Conservation (phyloP, 2,888 invertebrate species). For the Bellardia bayeri region DNA sequence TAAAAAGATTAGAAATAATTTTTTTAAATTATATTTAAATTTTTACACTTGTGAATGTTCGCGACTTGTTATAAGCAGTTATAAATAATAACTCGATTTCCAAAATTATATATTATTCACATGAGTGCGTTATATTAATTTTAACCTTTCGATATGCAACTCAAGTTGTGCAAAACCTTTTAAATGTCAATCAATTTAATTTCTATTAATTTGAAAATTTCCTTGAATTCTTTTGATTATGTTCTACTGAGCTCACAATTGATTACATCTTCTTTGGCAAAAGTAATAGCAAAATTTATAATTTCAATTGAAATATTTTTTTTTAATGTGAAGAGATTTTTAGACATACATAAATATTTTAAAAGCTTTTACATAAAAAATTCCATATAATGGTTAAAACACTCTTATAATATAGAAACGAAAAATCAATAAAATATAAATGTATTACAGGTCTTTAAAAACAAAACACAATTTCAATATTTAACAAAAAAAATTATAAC, state of each 20-base stretch:
- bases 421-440: background rate
- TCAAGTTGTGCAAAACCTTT: background rate
- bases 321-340: background rate
- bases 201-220: conserved; percentile 25
- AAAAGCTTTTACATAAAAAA: conserved; percentile 9
- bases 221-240: background rate
- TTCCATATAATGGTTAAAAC: background rate
- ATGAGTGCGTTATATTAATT: background rate
- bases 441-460: background rate
- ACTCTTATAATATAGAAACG: no score
- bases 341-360: background rate
- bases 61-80: no score
- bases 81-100: no score
- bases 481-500: background rate
- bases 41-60: no score
- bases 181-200: background rate
- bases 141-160: background rate
- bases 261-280: conserved; percentile 30
- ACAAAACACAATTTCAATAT: background rate
- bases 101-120: background rate
- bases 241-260: conserved; percentile 23
- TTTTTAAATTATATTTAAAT: no score
- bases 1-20: no score
- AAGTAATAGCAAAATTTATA: conserved; percentile 13
- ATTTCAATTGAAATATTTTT: conserved; percentile 3